Base-by-base conservation (phyloP, 2,113 vertebrate genomes). In the Pachypanchax playfairii region DNA sequence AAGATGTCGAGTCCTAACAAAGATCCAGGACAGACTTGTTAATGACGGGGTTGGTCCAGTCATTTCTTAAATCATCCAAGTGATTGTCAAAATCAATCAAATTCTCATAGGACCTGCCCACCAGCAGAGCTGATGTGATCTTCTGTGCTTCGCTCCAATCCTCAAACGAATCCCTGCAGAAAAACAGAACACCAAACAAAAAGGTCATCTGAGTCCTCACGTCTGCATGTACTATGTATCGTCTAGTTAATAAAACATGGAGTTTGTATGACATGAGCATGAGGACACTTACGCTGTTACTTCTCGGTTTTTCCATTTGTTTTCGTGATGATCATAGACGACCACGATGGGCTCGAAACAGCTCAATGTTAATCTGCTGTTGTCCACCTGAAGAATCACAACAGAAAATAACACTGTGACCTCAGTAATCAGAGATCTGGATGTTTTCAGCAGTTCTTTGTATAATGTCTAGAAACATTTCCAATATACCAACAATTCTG, bases 41-140 rank as follows among this genome's bases (percentile, higher is more conserved):
- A 88, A 99, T 96, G 83, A 97, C 95, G 0, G 97, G 96, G 83
- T 99, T 99, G 29, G 97, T 96, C 97, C 97, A 99, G 89, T 99
- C 97, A 1, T 98, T 98, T 50, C 97, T 92, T 41, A 99, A 94
- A 80, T 99, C 97, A 21, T 99, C 97, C 88, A 98, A 85, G 86
- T 99, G 97, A 82, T 98, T 96, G 79, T 99, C 96, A 35, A 99
- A 99, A 89, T 98, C 97, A 76, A 97, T 92, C 0, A 99, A 93
- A 0, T 91, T 93, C 75, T 99, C 96, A 1, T 98, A 98, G 59
- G 94, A 95, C 18, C 93, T 92, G 90, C 92, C 93, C 80, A 96
- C 94, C 73, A 99, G 70, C 46, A 98, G 94, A 1, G 95, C 93
- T 0, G 95, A 92, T 0, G 94, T 92, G 26, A 99, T 97, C 53